A percentile compares a stretch with the other conserved stretches of the same genome.
These are phyloP conservation scores for Sepioteuthis lessoniana DNA, from an alignment of 2,888 invertebrate species.

Conservation along the genomic window DNA sequence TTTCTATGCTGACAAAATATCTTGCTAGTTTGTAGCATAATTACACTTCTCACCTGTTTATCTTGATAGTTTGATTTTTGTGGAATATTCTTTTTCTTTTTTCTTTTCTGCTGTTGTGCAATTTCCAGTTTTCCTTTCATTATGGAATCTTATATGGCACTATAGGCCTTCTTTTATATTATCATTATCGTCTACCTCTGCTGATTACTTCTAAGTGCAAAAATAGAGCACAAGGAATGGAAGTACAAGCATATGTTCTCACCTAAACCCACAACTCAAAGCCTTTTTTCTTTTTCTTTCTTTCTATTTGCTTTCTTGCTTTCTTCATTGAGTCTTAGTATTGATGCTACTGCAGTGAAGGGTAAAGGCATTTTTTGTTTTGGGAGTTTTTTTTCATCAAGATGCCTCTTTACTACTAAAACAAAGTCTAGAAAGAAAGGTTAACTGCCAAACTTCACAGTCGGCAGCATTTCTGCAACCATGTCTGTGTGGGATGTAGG, in stretches of 20 bases:
- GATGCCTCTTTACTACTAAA: not conserved
- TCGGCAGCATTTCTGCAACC: not conserved
- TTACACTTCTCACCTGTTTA: not conserved
- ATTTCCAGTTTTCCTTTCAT: not conserved
- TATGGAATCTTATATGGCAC: not conserved
- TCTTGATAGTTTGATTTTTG: too few relatives aligned
- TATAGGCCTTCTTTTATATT: not conserved
- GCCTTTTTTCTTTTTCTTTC: not conserved
- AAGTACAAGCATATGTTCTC: not conserved
- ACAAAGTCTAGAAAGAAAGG: not conserved
- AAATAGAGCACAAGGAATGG: conserved; percentile 7
- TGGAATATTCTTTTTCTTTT: not conserved
- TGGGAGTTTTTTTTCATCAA: not conserved
- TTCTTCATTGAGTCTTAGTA: not conserved
- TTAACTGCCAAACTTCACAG: not conserved
- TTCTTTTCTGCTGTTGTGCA: not conserved
- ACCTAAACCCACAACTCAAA: conserved; percentile 2
- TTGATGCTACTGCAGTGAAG: not conserved
- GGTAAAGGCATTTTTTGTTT: not conserved
- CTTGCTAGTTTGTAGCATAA: not conserved
- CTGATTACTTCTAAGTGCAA: not conserved
- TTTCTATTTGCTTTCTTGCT: too few relatives aligned
- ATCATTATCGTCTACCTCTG: not conserved
- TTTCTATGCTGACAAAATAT: not conserved
- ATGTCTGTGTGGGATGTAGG: conserved; percentile 23